Evolutionary conservation across 2,888 invertebrate species (phyloP).

Genomic region (Ptychoptera contaminata): DNA sequence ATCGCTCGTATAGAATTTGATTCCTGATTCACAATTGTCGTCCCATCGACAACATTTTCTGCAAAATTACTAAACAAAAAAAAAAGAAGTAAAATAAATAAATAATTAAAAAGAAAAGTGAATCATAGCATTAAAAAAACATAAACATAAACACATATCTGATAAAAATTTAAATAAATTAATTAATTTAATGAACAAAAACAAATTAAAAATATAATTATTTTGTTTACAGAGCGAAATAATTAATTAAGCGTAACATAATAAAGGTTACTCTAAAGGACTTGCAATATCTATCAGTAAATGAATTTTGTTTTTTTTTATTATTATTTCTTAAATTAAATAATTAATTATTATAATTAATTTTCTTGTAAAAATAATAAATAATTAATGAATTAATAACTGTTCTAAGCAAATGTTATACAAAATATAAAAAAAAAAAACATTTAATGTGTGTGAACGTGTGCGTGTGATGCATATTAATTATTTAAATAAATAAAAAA

Average conservation of each 20-base stretch:
- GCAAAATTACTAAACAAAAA: not conserved
- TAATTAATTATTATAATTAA: too few relatives aligned
- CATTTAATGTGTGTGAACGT: too few relatives aligned
- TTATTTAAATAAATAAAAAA: too few relatives aligned
- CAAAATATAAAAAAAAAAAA: too few relatives aligned
- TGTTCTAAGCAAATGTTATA: too few relatives aligned
- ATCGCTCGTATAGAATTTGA: conserved; percentile 28
- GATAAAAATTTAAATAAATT: conserved; percentile 1
- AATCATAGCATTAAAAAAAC: not conserved
- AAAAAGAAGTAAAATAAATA: not conserved
- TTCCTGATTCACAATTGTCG: not conserved
- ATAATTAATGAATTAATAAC: too few relatives aligned
- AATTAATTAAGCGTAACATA: not conserved
- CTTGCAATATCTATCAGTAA: not conserved
- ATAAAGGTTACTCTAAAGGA: not conserved
- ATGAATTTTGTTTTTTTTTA: not conserved
- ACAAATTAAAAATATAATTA: not conserved
- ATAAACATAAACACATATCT: not conserved
- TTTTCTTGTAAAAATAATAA: too few relatives aligned
- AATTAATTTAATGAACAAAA: conserved; percentile 2
- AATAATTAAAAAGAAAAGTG: not conserved
- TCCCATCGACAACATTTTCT: not conserved
- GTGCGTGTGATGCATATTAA: too few relatives aligned
- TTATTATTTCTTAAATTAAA: too few relatives aligned
- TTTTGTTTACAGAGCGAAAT: not conserved